Base-by-base conservation (phyloP, 2,888 invertebrate species). In the Metellina segmentata region DNA sequence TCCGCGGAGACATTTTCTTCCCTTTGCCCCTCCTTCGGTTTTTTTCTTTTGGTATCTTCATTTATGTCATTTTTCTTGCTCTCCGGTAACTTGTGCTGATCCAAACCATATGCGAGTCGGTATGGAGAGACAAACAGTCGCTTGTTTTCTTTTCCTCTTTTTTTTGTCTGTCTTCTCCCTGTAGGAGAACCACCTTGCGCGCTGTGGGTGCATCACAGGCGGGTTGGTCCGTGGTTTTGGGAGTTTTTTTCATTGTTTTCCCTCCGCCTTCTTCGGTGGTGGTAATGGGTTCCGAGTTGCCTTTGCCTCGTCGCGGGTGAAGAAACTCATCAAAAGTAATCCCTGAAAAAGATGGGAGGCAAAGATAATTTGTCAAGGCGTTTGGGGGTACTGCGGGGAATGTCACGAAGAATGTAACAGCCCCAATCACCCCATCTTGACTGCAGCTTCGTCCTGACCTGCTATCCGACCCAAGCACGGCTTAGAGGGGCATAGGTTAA, bases 31-130 rank as follows among this genome's bases (percentile, higher is more conserved):
- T 20, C 8, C 69, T 48, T n/a, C 51, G 34, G 20, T 69, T 11
- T 34, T 70, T 81, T 70, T 48, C 19, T 72, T 85, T 53, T 71
- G 71, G 70, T 34, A 71, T 72, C 20, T 9, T 6, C 61, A 9
- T 83, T 78, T 85, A 49, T 85, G 74, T 75, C 85, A 75, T 78
- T 86, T 77, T 85, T 75, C 48, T 61, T 85, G 61, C 34, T 69
- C n/a, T 69, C 79, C 83, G 79, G 85, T 85, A 85, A 86, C 79
- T 61, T 53, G 16, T 51, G 13, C 70, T 91, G 91, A 91, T 91
- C 82, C 81, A 91, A 91, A 82, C 91, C 91, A 91, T 87, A 91
- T 91, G 91, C 53, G 82, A 72, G 81, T 81, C 75, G 70, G 90
- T 81, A 85, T 20, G 53, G 90, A 85, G 49, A 81, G 85, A 86